A percentile compares a stretch with the other conserved stretches of the same genome.
These are phyloP conservation scores for Loripinus fragilis DNA, from an alignment of 2,888 invertebrate genomes.

Conservation along the genomic window DNA sequence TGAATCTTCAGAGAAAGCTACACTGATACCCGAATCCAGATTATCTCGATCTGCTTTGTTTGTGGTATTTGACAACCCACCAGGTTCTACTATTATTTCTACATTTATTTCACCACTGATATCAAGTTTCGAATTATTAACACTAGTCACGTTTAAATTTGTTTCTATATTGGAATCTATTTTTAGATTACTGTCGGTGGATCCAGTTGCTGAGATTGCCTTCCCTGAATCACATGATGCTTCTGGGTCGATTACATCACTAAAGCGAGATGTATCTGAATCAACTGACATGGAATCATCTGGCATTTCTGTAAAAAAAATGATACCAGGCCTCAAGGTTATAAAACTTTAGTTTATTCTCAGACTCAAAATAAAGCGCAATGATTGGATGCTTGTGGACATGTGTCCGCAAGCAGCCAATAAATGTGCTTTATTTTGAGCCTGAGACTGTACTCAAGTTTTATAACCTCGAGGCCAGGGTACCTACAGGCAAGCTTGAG, in stretches of 20 bases:
- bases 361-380: no score
- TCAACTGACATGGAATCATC: slow-evolving; percentile 42
- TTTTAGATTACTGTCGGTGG: background rate
- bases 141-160: background rate
- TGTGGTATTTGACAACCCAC: background rate
- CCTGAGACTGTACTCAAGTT: no score
- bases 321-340: no score
- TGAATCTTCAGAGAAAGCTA: background rate
- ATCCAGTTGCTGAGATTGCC: background rate
- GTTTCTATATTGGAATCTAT: background rate
- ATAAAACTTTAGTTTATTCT: no score
- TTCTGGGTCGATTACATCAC: slow-evolving; percentile 34
- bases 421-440: no score
- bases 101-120: background rate
- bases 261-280: slow-evolving; percentile 40
- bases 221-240: slow-evolving; percentile 12
- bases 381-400: no score
- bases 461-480: no score
- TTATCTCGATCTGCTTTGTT: background rate
- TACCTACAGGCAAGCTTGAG: no score
- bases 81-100: background rate
- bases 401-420: no score
- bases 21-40: background rate
- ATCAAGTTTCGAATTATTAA: background rate
- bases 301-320: slow-evolving; percentile 41